Conservation (phyloP, 1,140 invertebrate genomes). For the Drosophila kohkoa region DNA sequence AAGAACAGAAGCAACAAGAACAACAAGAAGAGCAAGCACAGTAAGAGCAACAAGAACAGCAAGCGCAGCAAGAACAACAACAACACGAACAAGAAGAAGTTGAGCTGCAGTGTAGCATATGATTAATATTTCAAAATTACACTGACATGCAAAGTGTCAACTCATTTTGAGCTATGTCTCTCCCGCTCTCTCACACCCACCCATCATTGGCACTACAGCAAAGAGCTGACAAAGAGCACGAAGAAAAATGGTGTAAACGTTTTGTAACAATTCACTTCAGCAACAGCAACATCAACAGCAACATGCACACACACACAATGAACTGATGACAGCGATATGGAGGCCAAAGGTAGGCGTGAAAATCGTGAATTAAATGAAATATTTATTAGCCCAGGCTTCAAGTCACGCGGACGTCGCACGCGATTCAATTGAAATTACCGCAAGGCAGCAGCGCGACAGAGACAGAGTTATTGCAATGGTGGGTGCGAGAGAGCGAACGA, state of each 20-base stretch:
- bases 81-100: not conserved
- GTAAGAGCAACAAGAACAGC: not conserved
- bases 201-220: constrained; percentile 58
- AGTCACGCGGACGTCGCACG: constrained; percentile 74
- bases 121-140: constrained; percentile 84
- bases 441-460: not conserved
- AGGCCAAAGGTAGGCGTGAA: constrained; percentile 67
- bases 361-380: constrained; percentile 80
- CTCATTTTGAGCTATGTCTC: constrained; percentile 68
- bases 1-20: not conserved
- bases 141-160: constrained; percentile 83
- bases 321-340: constrained; percentile 5
- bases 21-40: not conserved
- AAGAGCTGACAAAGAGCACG: constrained; percentile 65
- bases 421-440: constrained; percentile 73
- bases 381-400: constrained; percentile 74
- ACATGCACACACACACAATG: constrained; percentile 17
- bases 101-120: constrained; percentile 57
- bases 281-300: constrained; percentile 4
- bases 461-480: not conserved
- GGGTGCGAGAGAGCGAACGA: not conserved
- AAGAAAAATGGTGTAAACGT: constrained; percentile 77
- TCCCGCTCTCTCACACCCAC: not conserved
- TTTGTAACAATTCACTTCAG: constrained; percentile 76
- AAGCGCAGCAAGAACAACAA: not conserved